Evolutionary conservation across 2,113 vertebrate genomes (phyloP).

Genomic region (Corythaixoides concolor): DNA sequence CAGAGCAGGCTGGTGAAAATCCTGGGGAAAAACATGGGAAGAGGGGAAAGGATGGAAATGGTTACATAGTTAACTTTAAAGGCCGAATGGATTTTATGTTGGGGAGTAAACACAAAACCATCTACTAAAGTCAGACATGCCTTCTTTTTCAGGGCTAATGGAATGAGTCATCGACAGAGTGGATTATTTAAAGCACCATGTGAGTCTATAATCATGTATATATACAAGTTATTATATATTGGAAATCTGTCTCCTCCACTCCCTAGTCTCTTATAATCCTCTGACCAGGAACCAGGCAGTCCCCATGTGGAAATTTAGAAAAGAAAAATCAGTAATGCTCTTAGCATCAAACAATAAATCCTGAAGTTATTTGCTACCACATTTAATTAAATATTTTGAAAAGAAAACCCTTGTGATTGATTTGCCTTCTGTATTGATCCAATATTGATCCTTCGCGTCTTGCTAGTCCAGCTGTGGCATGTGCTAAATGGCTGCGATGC

Average conservation of each 20-base stretch:
- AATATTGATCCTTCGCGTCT: conserved; percentile 80
- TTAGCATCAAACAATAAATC: conserved; percentile 88
- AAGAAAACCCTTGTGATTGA: conserved; percentile 91
- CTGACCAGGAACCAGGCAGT: conserved; percentile 78
- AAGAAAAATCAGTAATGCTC: conserved; percentile 92
- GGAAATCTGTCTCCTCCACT: conserved; percentile 88
- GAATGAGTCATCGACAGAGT: conserved; percentile 83
- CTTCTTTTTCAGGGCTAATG: conserved; percentile 77
- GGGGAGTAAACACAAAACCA: conserved; percentile 76
- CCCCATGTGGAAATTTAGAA: conserved; percentile 83
- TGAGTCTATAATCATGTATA: conserved; percentile 89
- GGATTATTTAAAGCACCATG: conserved; percentile 85
- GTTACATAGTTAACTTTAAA: conserved; percentile 48
- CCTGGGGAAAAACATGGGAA: neutral
- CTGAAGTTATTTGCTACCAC: conserved; percentile 87
- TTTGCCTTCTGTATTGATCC: conserved; percentile 84
- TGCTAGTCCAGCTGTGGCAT: conserved; percentile 79
- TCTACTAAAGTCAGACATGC: conserved; percentile 73
- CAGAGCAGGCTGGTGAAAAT: neutral
- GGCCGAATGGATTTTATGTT: conserved; percentile 75
- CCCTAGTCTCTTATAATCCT: conserved; percentile 86
- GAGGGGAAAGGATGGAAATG: neutral
- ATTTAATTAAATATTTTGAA: conserved; percentile 94
- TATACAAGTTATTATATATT: conserved; percentile 93
- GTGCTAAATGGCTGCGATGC: conserved; percentile 78